Evolutionary conservation across 1,140 invertebrate species (phyloP), one percentile per base, ranked within the genome.

Genomic region (Meloidogyne exigua): DNA sequence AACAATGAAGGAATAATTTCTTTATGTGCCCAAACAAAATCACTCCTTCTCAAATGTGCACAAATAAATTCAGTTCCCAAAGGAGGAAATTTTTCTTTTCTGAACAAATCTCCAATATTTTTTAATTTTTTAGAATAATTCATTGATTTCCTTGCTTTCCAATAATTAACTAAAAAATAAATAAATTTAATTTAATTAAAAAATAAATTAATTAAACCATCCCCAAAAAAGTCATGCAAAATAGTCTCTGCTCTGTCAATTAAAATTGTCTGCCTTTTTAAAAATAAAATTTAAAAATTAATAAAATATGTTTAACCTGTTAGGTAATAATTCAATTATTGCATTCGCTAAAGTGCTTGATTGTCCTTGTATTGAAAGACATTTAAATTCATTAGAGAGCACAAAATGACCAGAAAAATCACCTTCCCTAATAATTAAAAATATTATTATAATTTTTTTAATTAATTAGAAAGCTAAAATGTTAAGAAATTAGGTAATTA

Each of bases 181-280:
- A 5, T n/a, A n/a, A n/a, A 9, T 57, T 57, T 3, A 18, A 18
- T 18, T 1, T n/a, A n/a, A n/a, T 18, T 18, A 18, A 49, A 18
- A n/a, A 57, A n/a, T 57, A n/a, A 18, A 1, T 15, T 15, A 57
- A 57, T 97, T 49, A 91, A 88, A 70, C 88, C 85, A 77, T 92
- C 91, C 7, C 95, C 95, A 89, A 93, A 98, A 44, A 88, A 88
- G 86, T 95, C 92, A 88, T 98, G 95, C 23, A 97, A 89, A 13
- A 94, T 90, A 44, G 93, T 92, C 89, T 97, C 95, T 67, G 93
- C 94, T 87, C 93, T 91, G 80, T 93, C 91, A 81, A 98, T 90
- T 89, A 95, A 92, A 28, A 95, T 89, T 42, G 91, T 90, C 78
- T 91, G 92, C 78, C 85, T 32, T 32, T 32, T 32, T n/a, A n/a